phyloP scores from a whole-genome alignment of 2,888 invertebrate genomes.

The Biston betularia region DNA sequence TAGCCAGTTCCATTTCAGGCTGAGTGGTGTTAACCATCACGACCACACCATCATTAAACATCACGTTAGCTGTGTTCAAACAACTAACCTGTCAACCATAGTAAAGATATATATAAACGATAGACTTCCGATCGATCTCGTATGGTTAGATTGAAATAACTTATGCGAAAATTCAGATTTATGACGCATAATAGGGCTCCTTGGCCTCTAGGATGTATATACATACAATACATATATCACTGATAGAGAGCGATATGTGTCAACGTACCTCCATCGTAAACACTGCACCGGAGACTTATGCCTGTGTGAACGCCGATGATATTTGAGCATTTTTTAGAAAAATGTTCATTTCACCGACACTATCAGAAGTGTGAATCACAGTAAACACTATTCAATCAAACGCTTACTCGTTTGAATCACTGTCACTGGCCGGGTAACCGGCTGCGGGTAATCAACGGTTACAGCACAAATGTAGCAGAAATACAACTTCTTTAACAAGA shows the following conservation, averaged over 20 bases:
- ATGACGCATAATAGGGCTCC: too few relatives aligned
- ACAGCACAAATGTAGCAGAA: conserved; percentile 41
- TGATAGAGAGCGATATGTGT: not conserved
- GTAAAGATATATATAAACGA: too few relatives aligned
- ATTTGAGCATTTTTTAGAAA: conserved; percentile 84
- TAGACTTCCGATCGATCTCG: too few relatives aligned
- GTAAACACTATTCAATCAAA: conserved; percentile 47
- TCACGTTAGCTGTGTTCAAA: too few relatives aligned
- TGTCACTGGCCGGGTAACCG: conserved; percentile 52
- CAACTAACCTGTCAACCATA: too few relatives aligned
- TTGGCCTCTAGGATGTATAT: too few relatives aligned
- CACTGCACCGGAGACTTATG: conserved; percentile 83
- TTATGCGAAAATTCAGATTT: too few relatives aligned
- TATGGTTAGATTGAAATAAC: too few relatives aligned
- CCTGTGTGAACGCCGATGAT: conserved; percentile 83
- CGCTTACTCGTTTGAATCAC: conserved; percentile 56
- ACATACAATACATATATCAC: not conserved
- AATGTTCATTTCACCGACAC: conserved; percentile 81
- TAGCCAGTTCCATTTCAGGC: too few relatives aligned
- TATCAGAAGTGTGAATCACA: conserved; percentile 46
- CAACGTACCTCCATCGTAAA: conserved; percentile 81
- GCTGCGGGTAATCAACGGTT: conserved; percentile 53
- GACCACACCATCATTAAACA: too few relatives aligned
- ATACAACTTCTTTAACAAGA: too few relatives aligned
- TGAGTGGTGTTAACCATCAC: too few relatives aligned